Evolutionary conservation across 2,113 vertebrate genomes (phyloP).

Genomic region (Planiliza haematocheilus): DNA sequence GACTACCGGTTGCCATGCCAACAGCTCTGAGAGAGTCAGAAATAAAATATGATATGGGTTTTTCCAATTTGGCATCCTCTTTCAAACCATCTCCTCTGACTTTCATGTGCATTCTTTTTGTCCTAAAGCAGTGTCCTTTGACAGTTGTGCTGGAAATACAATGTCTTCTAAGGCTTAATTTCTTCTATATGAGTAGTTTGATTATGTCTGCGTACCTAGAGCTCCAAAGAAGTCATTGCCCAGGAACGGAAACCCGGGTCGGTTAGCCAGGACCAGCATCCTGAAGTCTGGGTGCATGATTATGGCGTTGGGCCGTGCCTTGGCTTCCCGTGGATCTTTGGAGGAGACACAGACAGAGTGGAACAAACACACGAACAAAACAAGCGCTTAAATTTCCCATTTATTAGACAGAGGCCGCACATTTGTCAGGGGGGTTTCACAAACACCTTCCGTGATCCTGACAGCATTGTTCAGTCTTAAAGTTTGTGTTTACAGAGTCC

Average conservation of each 20-base stretch:
- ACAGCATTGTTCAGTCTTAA: constrained; percentile 1
- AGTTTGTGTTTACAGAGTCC: constrained; percentile 44
- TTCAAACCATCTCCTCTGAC: no score
- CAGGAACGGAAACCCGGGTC: constrained; percentile 97
- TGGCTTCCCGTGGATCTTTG: constrained; percentile 83
- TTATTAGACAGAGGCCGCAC: no score
- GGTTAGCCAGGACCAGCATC: constrained; percentile 96
- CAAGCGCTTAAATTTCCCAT: not conserved
- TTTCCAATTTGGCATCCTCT: no score
- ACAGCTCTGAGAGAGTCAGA: no score
- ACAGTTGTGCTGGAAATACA: no score
- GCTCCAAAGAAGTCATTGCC: constrained; percentile 98
- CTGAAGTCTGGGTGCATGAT: constrained; percentile 96
- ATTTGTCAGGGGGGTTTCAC: not conserved
- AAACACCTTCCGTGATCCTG: not conserved
- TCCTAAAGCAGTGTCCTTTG: no score
- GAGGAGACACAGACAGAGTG: constrained; percentile 32
- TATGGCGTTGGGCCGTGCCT: constrained; percentile 85
- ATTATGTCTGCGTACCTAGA: constrained; percentile 84
- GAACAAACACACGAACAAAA: not conserved
- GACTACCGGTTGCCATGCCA: no score
- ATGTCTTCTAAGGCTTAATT: no score
- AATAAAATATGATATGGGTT: no score
- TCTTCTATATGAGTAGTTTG: no score
- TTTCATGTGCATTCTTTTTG: no score